phyloP scores from a whole-genome alignment of 2,797 vertebrate genomes.

The Borostomias antarcticus region DNA sequence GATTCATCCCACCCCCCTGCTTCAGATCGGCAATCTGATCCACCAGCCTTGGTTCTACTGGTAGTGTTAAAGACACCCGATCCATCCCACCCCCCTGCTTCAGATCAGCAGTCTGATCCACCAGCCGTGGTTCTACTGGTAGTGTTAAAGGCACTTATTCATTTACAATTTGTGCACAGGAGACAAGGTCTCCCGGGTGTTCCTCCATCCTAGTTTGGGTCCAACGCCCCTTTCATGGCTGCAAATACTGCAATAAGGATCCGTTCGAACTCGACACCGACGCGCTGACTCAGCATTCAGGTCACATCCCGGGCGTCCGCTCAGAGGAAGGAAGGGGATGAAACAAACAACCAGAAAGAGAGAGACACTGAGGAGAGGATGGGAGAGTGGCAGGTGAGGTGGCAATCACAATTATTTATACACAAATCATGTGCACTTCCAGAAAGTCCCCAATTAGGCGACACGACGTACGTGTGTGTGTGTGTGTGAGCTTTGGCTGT shows the following conservation, averaged over 20 bases:
- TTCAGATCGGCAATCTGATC: no score
- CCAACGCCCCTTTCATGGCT: constrained; percentile 43
- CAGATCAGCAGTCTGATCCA: constrained; percentile 11
- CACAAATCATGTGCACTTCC: no score
- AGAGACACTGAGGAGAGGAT: constrained; percentile 1
- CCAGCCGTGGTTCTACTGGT: constrained; percentile 29
- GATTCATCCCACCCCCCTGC: background rate
- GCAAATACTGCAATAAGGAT: constrained; percentile 65
- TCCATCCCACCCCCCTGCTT: constrained; percentile 19
- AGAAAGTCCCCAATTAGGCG: constrained; percentile 29
- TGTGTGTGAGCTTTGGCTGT: background rate
- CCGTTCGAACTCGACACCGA: constrained; percentile 53
- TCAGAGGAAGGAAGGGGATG: constrained; percentile 8
- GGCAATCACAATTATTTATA: background rate
- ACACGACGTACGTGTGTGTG: background rate
- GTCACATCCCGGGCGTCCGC: constrained; percentile 22
- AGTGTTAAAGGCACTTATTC: constrained; percentile 64
- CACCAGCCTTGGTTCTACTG: no score
- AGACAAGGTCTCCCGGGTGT: constrained; percentile 29
- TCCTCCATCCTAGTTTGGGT: constrained; percentile 41
- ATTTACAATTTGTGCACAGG: constrained; percentile 45
- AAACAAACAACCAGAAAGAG: constrained; percentile 24
- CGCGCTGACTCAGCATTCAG: constrained; percentile 35
- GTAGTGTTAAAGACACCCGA: constrained; percentile 13
- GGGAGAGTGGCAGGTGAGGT: constrained; percentile 20